A percentile compares a stretch with the other conserved stretches of the same genome.
These are phyloP conservation scores for Dynastes tityus DNA, from an alignment of 2,888 invertebrate genomes.

Conservation along the genomic window DNA sequence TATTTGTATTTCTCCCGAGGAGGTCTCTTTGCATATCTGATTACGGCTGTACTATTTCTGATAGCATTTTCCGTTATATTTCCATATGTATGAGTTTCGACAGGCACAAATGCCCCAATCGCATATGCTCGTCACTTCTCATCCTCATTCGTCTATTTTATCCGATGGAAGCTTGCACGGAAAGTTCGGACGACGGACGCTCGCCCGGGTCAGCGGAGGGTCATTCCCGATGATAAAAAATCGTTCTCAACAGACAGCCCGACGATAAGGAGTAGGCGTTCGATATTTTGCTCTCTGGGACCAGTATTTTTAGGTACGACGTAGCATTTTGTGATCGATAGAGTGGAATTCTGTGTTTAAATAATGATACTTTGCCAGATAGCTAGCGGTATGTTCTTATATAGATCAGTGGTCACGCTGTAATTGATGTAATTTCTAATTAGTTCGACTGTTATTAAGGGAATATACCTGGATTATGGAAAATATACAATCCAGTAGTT, in stretches of 20 bases:
- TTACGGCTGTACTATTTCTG: slow-evolving; percentile 62
- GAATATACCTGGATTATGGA: too few species aligned
- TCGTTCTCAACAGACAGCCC: neutral
- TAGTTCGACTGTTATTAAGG: too few species aligned
- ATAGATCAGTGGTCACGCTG: too few species aligned
- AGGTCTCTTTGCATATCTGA: slow-evolving; percentile 68
- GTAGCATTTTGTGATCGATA: neutral
- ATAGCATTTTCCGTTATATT: slow-evolving; percentile 64
- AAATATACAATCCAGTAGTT: too few species aligned
- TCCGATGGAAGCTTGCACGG: slow-evolving; percentile 58
- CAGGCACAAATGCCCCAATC: slow-evolving; percentile 67
- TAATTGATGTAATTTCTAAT: too few species aligned
- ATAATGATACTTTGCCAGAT: too few species aligned
- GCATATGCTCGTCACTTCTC: slow-evolving; percentile 66
- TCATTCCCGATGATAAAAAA: slow-evolving; percentile 42
- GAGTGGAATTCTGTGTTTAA: too few species aligned
- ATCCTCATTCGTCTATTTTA: slow-evolving; percentile 65
- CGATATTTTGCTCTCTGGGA: neutral
- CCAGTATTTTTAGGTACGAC: slow-evolving; percentile 1
- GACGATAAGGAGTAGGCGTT: slow-evolving; percentile 33
- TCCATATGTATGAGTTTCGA: slow-evolving; percentile 69
- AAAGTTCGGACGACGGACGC: slow-evolving; percentile 52
- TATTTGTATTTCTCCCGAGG: slow-evolving; percentile 69
- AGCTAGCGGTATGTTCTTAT: too few species aligned
- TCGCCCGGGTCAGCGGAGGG: slow-evolving; percentile 34